phyloP scores from a whole-genome alignment of 2,797 vertebrate genomes.

The Sebastes diaconus region DNA sequence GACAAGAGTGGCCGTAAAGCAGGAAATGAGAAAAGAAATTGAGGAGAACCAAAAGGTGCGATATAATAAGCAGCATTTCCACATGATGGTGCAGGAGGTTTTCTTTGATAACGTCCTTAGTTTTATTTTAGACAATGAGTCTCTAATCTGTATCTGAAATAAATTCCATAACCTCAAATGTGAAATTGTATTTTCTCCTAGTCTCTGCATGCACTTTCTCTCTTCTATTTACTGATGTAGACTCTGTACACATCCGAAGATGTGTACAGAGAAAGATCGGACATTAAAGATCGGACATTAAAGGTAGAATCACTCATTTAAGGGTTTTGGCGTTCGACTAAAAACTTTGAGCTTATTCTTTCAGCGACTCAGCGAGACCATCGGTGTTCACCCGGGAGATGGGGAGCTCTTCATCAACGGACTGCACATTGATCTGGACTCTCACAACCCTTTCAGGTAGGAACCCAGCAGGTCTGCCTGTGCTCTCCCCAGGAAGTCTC shows the following conservation, averaged over 20 bases:
- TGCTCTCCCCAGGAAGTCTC: conserved; percentile 16
- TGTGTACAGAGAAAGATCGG: background rate
- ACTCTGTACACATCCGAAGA: background rate
- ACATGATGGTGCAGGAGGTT: conserved; percentile 30
- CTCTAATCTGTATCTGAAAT: conserved; percentile 41
- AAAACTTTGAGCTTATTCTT: conserved; percentile 43
- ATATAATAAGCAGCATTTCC: conserved; percentile 62
- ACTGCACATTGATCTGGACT: conserved; percentile 88
- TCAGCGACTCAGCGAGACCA: conserved; percentile 86
- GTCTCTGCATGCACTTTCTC: background rate
- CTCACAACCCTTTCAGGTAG: conserved; percentile 94
- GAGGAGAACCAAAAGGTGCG: conserved; percentile 96
- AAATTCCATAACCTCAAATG: conserved; percentile 21
- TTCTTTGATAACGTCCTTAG: conserved; percentile 41
- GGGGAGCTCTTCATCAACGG: conserved; percentile 93
- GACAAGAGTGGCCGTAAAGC: conserved; percentile 90
- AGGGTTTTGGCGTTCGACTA: conserved; percentile 18
- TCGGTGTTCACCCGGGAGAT: conserved; percentile 91
- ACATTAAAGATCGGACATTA: conserved; percentile 5
- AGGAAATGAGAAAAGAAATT: conserved; percentile 94
- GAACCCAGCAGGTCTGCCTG: conserved; percentile 33
- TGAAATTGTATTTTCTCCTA: conserved; percentile 19
- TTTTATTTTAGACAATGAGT: conserved; percentile 31
- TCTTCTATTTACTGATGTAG: background rate
- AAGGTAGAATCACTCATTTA: conserved; percentile 26